Base-by-base conservation (phyloP, 2,113 vertebrate species). In the Zapus hudsonius region DNA sequence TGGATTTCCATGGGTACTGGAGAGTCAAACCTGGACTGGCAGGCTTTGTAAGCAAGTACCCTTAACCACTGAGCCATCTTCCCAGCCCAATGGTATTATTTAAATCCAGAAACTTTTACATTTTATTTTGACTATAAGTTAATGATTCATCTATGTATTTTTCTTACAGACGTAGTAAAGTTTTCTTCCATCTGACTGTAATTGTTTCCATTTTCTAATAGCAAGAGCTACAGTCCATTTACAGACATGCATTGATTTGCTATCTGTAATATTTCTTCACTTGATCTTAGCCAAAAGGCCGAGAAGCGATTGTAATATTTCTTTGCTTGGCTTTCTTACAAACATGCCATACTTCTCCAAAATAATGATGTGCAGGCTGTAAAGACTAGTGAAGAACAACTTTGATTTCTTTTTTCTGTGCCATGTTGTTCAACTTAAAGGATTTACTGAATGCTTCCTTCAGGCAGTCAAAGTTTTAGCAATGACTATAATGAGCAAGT, bases 341-440 rank as follows among this genome's bases (percentile, higher is more conserved):
- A 75, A 44, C 19, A 13, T 33, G 19, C 25, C 52, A 69, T 15
- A 36, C 25, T 47, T 5, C 75, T 7, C 16, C 82, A 27, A 9
- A 76, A 82, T 85, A 95, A 75, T 76, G 66, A 76, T 36, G 27
- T 76, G 22, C 17, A 81, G 40, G 0, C 38, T 86, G 82, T 90
- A 23, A 67, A 73, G 29, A 74, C 36, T 52, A 27, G 6, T 78
- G 17, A 7, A 74, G 82, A 91, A 55, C 29, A 11, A 78, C 8
- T 20, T 72, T 74, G 57, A 70, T 89, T 81, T 66, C 76, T 87
- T 93, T 85, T 63, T 75, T n/a, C 44, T 89, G 57, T 89, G 40
- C 6, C 22, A 83, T 40, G 59, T 64, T 79, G 7, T 72, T 84
- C 86, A 73, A 33, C 79, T 87, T 78, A 90, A 81, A 73, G 38